A percentile compares a stretch with the other conserved stretches of the same genome.
Evolutionary conservation across 2,888 invertebrate genomes (phyloP).

Genomic region (Acleris holmiana): DNA sequence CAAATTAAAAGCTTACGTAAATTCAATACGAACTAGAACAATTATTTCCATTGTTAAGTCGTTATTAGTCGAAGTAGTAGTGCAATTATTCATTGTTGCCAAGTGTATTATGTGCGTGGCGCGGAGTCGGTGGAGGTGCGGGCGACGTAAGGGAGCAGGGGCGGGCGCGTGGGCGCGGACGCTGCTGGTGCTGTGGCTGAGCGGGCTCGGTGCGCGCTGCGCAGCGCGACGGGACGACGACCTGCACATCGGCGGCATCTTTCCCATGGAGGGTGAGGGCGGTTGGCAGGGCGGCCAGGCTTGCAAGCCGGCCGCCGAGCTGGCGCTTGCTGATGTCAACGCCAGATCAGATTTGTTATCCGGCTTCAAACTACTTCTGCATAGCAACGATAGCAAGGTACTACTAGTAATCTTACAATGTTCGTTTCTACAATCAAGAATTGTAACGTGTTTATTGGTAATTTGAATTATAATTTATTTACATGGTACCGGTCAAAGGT

Average conservation of each 20-base stretch:
- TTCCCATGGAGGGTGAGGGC: conserved; percentile 97
- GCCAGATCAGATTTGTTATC: conserved; percentile 93
- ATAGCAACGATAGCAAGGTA: conserved; percentile 99
- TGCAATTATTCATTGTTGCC: conserved; percentile 81
- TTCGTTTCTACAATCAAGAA: too few relatives aligned
- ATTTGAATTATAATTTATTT: too few relatives aligned
- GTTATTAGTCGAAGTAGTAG: conserved; percentile 77
- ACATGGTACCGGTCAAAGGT: too few relatives aligned
- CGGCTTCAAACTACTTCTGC: conserved; percentile 94
- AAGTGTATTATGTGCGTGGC: conserved; percentile 66
- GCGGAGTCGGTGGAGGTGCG: conserved; percentile 49
- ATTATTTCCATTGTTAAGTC: conserved; percentile 70
- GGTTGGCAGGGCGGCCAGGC: conserved; percentile 99
- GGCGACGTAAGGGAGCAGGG: conserved; percentile 42
- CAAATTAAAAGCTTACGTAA: conserved; percentile 75
- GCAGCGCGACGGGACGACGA: conserved; percentile 86
- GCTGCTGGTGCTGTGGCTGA: conserved; percentile 66
- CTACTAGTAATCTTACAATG: neutral
- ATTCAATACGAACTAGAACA: conserved; percentile 77
- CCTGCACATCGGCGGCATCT: conserved; percentile 98
- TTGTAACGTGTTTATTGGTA: too few relatives aligned
- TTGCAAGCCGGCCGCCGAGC: conserved; percentile 98
- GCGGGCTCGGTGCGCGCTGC: conserved; percentile 63
- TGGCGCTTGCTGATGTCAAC: conserved; percentile 98
- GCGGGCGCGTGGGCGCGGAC: conserved; percentile 49